Conservation (phyloP, 1,140 invertebrate genomes). For the Drosophila kohkoa region DNA sequence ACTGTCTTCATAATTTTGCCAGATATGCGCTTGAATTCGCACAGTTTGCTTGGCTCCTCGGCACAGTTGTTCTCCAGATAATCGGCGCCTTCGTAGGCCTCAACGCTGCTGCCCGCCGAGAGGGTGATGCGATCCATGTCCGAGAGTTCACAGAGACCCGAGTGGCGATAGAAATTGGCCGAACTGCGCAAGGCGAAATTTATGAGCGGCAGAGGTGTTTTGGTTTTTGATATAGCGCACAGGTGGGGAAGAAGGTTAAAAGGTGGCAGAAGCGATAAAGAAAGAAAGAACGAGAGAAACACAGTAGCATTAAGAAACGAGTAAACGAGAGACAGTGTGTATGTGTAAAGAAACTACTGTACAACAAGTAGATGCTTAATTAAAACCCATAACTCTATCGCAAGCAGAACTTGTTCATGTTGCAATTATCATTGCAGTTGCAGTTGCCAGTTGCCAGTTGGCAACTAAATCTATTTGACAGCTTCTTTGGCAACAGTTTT, state of each 20-base stretch:
- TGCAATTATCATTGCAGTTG: neutral
- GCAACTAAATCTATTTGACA: constrained; percentile 21
- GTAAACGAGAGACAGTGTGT: too few species aligned
- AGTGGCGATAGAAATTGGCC: constrained; percentile 94
- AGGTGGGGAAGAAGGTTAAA: constrained; percentile 7
- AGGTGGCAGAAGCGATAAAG: constrained; percentile 39
- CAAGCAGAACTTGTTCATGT: neutral
- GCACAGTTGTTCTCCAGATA: constrained; percentile 96
- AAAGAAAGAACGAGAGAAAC: constrained; percentile 49
- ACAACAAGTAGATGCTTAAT: neutral
- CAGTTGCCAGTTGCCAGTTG: neutral
- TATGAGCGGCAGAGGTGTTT: constrained; percentile 75
- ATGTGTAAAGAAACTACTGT: too few species aligned
- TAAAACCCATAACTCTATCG: neutral
- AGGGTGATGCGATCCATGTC: constrained; percentile 96
- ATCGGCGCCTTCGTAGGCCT: constrained; percentile 90
- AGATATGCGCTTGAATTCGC: constrained; percentile 95
- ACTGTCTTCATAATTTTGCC: constrained; percentile 96
- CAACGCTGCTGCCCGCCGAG: constrained; percentile 90
- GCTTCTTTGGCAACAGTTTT: neutral
- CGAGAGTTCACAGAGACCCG: constrained; percentile 93
- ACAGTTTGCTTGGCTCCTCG: constrained; percentile 95
- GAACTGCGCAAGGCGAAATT: constrained; percentile 88
- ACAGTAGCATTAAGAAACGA: constrained; percentile 47
- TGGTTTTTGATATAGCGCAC: constrained; percentile 9